These are phyloP conservation scores for Phalera bucephala DNA, from an alignment of 2,888 invertebrate genomes.

Conservation along the genomic window DNA sequence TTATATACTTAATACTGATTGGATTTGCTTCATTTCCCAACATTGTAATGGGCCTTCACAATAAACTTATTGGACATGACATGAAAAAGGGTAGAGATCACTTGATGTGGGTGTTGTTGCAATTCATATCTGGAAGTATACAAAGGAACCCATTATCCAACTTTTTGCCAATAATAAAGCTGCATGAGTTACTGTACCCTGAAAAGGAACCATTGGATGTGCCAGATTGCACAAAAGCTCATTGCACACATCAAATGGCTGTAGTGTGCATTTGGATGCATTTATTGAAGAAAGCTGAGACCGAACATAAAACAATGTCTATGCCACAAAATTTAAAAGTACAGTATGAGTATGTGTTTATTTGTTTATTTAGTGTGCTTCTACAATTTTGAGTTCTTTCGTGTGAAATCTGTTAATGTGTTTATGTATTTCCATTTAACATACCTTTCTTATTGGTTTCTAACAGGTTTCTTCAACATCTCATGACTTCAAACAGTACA, in stretches of 20 bases:
- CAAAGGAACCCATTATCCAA: slow-evolving; percentile 95
- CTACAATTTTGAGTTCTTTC: not conserved
- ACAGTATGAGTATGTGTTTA: slow-evolving; percentile 89
- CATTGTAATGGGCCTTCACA: slow-evolving; percentile 94
- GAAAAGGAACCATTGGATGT: slow-evolving; percentile 95
- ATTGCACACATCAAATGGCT: slow-evolving; percentile 95
- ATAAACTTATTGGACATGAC: slow-evolving; percentile 90
- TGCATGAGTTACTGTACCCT: slow-evolving; percentile 96
- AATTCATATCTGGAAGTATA: slow-evolving; percentile 98
- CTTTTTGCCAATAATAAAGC: slow-evolving; percentile 93
- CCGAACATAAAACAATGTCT: slow-evolving; percentile 91
- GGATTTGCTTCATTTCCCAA: slow-evolving; percentile 97
- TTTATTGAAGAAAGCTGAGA: slow-evolving; percentile 95
- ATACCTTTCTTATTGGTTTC: not conserved
- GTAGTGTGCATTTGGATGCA: slow-evolving; percentile 99
- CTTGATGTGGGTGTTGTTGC: slow-evolving; percentile 99
- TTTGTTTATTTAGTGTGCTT: slow-evolving; percentile 1
- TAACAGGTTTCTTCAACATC: slow-evolving; percentile 91
- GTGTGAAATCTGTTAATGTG: not conserved
- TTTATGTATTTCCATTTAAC: too few species aligned
- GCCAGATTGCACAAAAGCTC: slow-evolving; percentile 93
- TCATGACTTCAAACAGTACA: slow-evolving; percentile 88
- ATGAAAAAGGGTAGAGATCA: slow-evolving; percentile 96
- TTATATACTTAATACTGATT: slow-evolving; percentile 97
- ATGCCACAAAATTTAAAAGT: slow-evolving; percentile 92